A percentile compares a stretch with the other conserved stretches of the same genome.
Evolutionary conservation across 1,140 invertebrate species (phyloP).

Genomic region (Heliothis virescens): DNA sequence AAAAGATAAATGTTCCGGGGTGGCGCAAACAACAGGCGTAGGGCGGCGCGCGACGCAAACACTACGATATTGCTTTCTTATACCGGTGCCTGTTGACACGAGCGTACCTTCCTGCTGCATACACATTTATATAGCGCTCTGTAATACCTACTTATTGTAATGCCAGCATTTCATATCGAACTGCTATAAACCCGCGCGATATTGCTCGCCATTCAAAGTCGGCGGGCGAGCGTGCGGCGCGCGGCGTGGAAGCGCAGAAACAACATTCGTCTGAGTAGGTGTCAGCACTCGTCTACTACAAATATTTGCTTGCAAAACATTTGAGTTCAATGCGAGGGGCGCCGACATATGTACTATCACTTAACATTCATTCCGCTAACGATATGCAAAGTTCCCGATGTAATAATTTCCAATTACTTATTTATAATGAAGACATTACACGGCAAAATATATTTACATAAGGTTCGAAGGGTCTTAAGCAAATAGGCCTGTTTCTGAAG

Average conservation of each 20-base stretch:
- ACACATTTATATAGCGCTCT: not conserved
- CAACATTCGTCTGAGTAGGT: too few relatives aligned
- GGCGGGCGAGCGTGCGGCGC: too few relatives aligned
- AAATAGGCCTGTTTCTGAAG: constrained; percentile 15
- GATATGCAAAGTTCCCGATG: not conserved
- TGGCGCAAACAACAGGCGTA: too few relatives aligned
- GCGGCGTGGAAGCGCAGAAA: too few relatives aligned
- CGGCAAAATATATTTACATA: constrained; percentile 30
- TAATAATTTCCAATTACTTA: constrained; percentile 15
- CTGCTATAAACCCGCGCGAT: too few relatives aligned
- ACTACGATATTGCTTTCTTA: constrained; percentile 17
- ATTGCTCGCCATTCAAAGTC: too few relatives aligned
- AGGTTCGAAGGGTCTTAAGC: constrained; percentile 28
- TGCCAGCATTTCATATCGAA: too few relatives aligned
- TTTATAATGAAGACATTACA: constrained; percentile 27
- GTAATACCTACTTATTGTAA: too few relatives aligned
- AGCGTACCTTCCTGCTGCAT: not conserved
- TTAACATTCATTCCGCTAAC: not conserved
- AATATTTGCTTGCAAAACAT: not conserved
- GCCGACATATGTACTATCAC: not conserved
- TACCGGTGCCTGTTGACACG: constrained; percentile 1
- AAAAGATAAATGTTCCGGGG: constrained; percentile 22
- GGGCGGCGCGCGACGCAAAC: not conserved
- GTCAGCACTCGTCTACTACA: too few relatives aligned
- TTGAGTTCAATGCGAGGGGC: not conserved